phyloP scores from a whole-genome alignment of 2,113 vertebrate species.

The Fregetta grallaria region DNA sequence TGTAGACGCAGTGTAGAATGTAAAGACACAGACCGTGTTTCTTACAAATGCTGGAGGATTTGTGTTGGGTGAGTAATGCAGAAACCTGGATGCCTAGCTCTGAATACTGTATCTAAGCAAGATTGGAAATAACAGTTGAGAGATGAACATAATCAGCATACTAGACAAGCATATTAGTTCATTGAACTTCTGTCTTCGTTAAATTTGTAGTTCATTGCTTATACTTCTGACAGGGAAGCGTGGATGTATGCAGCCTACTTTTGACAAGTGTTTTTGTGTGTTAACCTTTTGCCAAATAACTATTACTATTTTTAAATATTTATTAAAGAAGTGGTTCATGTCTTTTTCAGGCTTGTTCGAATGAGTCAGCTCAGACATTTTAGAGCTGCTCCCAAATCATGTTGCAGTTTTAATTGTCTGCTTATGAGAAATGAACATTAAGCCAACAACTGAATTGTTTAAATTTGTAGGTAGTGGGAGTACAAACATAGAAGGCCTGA shows the following conservation, averaged over 20 bases:
- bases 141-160: background rate
- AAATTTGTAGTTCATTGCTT: background rate
- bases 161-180: background rate
- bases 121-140: background rate
- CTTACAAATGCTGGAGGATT: background rate
- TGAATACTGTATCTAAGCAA: background rate
- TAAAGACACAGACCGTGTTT: background rate
- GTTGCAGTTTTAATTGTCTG: background rate
- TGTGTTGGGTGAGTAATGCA: background rate
- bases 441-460: background rate
- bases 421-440: background rate
- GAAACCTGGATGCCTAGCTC: background rate
- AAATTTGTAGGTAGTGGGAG: background rate
- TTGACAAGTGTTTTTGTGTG: background rate
- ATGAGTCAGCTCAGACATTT: conserved; percentile 24
- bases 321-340: background rate
- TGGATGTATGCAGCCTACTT: background rate
- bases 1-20: background rate
- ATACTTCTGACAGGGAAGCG: background rate
- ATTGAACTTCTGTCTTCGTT: background rate
- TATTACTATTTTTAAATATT: conserved; percentile 1
- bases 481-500: background rate
- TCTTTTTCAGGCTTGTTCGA: background rate
- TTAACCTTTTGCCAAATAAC: background rate
- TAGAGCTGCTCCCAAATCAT: background rate